Evolutionary conservation across 2,888 invertebrate genomes (phyloP).

Genomic region (Trichacis sp.): DNA sequence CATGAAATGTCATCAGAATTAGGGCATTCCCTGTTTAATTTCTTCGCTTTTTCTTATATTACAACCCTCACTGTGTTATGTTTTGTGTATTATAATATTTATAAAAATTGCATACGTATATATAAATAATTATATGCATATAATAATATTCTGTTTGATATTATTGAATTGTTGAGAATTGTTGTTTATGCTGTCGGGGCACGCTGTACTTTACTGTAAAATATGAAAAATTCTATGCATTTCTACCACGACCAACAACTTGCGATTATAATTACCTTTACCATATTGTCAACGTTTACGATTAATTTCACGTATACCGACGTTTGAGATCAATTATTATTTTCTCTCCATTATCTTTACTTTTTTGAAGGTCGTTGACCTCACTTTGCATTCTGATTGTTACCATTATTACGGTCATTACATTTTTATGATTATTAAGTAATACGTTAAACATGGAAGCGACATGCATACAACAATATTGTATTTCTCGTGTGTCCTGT

Average conservation of each 20-base stretch:
- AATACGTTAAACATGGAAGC: constrained; percentile 5
- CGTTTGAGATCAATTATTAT: too few species aligned
- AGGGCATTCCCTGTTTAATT: constrained; percentile 21
- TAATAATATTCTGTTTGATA: constrained; percentile 66
- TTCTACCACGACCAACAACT: constrained; percentile 49
- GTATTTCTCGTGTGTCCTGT: constrained; percentile 13
- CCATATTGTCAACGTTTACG: constrained; percentile 7
- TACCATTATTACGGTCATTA: constrained; percentile 29
- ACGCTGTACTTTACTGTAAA: constrained; percentile 68
- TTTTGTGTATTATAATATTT: constrained; percentile 66
- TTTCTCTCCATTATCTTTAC: too few species aligned
- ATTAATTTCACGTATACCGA: too few species aligned
- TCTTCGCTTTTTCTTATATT: not conserved
- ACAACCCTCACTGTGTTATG: constrained; percentile 56
- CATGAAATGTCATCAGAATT: constrained; percentile 11
- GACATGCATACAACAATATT: constrained; percentile 11
- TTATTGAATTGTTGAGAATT: constrained; percentile 67
- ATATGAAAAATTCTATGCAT: constrained; percentile 46
- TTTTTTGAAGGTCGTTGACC: too few species aligned
- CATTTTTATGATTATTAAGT: constrained; percentile 4
- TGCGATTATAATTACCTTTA: constrained; percentile 41
- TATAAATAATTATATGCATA: constrained; percentile 42
- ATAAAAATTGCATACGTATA: constrained; percentile 50
- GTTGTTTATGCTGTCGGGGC: constrained; percentile 67
- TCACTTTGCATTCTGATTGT: constrained; percentile 11